Conservation (phyloP, 2,797 vertebrate species). For the Gymnodraco acuticeps region DNA sequence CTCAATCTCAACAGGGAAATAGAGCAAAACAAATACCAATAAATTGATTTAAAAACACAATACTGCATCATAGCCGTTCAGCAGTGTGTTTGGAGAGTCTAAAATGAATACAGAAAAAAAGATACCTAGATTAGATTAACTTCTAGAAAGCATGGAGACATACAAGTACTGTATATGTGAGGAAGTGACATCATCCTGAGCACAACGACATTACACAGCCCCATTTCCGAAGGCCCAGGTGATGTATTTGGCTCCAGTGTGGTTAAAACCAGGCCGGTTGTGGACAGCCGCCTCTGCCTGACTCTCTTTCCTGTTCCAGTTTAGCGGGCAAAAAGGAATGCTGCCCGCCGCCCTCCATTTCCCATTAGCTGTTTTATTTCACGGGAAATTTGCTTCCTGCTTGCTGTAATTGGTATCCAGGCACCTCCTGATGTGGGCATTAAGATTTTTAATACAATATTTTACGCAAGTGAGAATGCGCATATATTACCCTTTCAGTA, state of each 20-base stretch:
- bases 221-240: slow-evolving; percentile 36
- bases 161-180: slow-evolving; percentile 13
- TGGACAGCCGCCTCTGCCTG: slow-evolving; percentile 61
- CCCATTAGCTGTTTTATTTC: slow-evolving; percentile 89
- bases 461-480: slow-evolving; percentile 82
- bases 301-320: slow-evolving; percentile 69
- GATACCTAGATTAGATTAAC: background rate
- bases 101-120: slow-evolving; percentile 9
- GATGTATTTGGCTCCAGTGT: slow-evolving; percentile 53
- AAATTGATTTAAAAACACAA: background rate
- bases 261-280: slow-evolving; percentile 67
- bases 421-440: slow-evolving; percentile 85
- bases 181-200: slow-evolving; percentile 48
- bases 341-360: slow-evolving; percentile 78
- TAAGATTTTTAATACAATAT: slow-evolving; percentile 84
- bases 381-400: slow-evolving; percentile 87
- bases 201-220: slow-evolving; percentile 42
- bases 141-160: background rate
- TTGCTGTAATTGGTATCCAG: slow-evolving; percentile 86
- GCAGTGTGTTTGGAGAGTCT: background rate
- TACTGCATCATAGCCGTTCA: slow-evolving; percentile 14
- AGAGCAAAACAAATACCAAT: background rate
- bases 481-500: slow-evolving; percentile 86
- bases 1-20: slow-evolving; percentile 11
- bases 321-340: slow-evolving; percentile 76